A percentile compares a stretch with the other conserved stretches of the same genome.
phyloP scores from a whole-genome alignment of 2,888 invertebrate genomes.

The Elaeidobius kamerunicus region DNA sequence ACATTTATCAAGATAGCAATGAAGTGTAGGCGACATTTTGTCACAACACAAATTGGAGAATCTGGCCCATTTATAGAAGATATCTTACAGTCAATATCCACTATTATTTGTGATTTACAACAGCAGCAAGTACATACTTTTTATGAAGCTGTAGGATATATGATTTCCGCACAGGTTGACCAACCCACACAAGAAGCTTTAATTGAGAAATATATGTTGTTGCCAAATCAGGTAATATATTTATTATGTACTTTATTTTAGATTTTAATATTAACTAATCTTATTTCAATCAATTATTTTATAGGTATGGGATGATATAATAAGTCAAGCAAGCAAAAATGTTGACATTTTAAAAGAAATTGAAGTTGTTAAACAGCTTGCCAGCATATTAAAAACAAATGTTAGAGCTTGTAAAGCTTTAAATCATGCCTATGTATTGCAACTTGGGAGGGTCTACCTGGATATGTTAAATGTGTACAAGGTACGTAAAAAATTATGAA shows the following conservation, averaged over 20 bases:
- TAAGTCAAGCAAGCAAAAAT: conserved; percentile 94
- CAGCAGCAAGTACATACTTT: conserved; percentile 72
- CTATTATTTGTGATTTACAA: conserved; percentile 98
- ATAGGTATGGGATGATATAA: conserved; percentile 91
- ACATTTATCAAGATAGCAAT: conserved; percentile 99
- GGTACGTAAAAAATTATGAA: no score
- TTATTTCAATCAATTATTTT: no score
- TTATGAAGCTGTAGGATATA: conserved; percentile 55
- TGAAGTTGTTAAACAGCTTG: conserved; percentile 95
- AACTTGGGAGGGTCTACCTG: conserved; percentile 94
- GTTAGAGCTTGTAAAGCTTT: conserved; percentile 98
- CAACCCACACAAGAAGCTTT: conserved; percentile 87
- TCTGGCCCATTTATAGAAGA: conserved; percentile 98
- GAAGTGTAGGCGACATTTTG: conserved; percentile 97
- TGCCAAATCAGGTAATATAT: conserved; percentile 82
- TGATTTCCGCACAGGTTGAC: conserved; percentile 96
- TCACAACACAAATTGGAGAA: conserved; percentile 94
- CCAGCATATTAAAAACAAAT: conserved; percentile 98
- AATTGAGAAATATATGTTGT: conserved; percentile 95
- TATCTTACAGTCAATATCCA: conserved; percentile 92
- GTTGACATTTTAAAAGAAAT: conserved; percentile 94
- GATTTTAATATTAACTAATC: no score
- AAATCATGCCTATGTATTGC: conserved; percentile 92
- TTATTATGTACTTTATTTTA: no score
- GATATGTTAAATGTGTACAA: conserved; percentile 99